Conservation (phyloP, 2,113 vertebrate species). For the Perca schrenkii region DNA sequence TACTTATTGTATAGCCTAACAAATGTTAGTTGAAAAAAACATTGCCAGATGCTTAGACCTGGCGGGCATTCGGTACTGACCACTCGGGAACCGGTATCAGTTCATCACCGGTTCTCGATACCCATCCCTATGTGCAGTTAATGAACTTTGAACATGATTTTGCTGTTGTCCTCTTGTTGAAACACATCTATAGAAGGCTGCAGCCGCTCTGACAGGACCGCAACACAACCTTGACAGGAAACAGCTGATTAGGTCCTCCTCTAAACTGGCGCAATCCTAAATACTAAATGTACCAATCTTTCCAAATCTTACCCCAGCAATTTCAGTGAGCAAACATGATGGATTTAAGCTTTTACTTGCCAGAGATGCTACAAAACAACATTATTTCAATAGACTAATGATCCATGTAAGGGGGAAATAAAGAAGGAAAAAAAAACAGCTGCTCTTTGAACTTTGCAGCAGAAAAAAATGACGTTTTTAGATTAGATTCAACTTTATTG, state of each 20-base stretch:
- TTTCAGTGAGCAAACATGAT: constrained; percentile 70
- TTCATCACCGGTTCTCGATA: too few species aligned
- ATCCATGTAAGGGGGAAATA: constrained; percentile 47
- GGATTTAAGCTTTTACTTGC: constrained; percentile 70
- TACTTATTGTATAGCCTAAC: too few species aligned
- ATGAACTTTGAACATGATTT: constrained; percentile 72
- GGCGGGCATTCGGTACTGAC: too few species aligned
- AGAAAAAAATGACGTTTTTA: not conserved
- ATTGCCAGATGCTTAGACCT: too few species aligned
- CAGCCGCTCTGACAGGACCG: constrained; percentile 54
- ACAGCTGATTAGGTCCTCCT: constrained; percentile 79
- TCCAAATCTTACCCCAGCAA: constrained; percentile 64
- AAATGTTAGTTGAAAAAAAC: too few species aligned
- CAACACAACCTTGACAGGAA: constrained; percentile 68
- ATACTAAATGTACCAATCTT: constrained; percentile 74
- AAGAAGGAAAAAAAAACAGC: constrained; percentile 25
- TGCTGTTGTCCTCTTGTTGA: constrained; percentile 36
- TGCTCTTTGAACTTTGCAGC: constrained; percentile 57
- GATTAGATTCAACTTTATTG: too few species aligned
- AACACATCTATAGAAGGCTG: constrained; percentile 49
- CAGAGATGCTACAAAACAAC: constrained; percentile 47
- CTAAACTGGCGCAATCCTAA: constrained; percentile 75
- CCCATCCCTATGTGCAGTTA: constrained; percentile 38
- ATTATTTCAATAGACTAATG: constrained; percentile 67
- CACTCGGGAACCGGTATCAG: too few species aligned